Evolutionary conservation across 2,797 vertebrate species (phyloP).

Genomic region (Gymnoscopelus microlampas): DNA sequence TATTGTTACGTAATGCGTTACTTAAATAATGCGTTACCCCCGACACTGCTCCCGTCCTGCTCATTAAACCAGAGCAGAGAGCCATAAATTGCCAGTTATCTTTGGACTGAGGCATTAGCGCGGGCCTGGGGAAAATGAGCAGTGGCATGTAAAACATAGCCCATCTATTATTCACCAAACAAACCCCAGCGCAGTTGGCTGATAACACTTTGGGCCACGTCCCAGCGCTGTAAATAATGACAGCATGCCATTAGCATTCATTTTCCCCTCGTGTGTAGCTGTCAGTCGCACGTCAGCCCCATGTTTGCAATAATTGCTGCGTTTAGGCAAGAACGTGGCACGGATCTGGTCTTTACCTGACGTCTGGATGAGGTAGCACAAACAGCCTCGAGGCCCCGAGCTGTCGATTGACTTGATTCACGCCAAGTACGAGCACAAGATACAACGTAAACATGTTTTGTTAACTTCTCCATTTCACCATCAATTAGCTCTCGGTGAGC

Average conservation of each 20-base stretch:
- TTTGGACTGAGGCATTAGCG: slow-evolving; percentile 73
- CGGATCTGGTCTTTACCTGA: slow-evolving; percentile 61
- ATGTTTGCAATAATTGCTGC: slow-evolving; percentile 77
- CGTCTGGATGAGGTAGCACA: slow-evolving; percentile 54
- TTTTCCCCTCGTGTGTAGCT: slow-evolving; percentile 67
- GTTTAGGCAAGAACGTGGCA: slow-evolving; percentile 65
- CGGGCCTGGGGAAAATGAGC: slow-evolving; percentile 72
- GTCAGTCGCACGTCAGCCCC: slow-evolving; percentile 68
- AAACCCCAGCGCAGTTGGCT: slow-evolving; percentile 72
- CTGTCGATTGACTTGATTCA: slow-evolving; percentile 56
- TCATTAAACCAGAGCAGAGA: slow-evolving; percentile 77
- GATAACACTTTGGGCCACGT: slow-evolving; percentile 73
- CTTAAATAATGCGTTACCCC: no score
- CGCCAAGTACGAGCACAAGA: slow-evolving; percentile 31
- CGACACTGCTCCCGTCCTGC: slow-evolving; percentile 37
- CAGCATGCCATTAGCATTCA: slow-evolving; percentile 77
- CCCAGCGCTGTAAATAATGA: slow-evolving; percentile 81
- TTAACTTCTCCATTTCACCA: slow-evolving; percentile 29
- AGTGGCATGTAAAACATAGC: slow-evolving; percentile 79
- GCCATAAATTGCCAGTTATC: slow-evolving; percentile 80
- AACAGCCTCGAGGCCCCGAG: slow-evolving; percentile 56
- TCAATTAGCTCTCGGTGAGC: slow-evolving; percentile 15
- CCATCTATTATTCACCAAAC: slow-evolving; percentile 80
- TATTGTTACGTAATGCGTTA: no score
- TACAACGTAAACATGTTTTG: slow-evolving; percentile 42